Evolutionary conservation across 30 jellyfish, hydroid and myxozoan genomes (phyloP).

Genomic region (Rhopilema esculentum): DNA sequence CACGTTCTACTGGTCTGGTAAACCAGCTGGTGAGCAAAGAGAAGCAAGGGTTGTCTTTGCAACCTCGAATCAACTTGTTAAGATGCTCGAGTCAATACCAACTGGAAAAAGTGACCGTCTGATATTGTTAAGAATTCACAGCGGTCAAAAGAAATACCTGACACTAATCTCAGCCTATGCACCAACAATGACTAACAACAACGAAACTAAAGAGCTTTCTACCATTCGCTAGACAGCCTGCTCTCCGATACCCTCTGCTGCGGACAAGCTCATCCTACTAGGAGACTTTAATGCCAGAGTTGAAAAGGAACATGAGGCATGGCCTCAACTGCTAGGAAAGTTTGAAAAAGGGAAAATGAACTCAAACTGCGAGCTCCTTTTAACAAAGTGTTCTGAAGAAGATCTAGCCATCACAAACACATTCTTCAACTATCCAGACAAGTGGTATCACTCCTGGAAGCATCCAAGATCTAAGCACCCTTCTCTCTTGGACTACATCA

Average conservation of each 20-base stretch:
- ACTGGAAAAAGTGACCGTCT: not conserved
- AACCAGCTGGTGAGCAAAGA: not conserved
- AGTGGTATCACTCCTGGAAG: not conserved
- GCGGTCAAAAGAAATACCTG: not conserved
- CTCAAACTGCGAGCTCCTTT: not conserved
- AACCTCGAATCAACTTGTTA: not conserved
- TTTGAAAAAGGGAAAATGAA: not conserved
- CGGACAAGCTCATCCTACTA: slow-evolving; percentile 4
- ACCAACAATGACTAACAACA: slow-evolving; percentile 35
- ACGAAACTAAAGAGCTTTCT: not conserved
- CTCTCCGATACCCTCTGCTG: not conserved
- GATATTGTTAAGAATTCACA: slow-evolving; percentile 33
- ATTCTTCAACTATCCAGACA: not conserved
- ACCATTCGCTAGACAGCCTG: not conserved
- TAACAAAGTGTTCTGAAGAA: not conserved
- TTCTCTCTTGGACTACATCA: not conserved
- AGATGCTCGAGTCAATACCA: not conserved
- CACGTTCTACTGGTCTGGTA: slow-evolving; percentile 17
- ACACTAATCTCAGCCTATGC: slow-evolving; percentile 41
- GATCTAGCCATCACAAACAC: not conserved
- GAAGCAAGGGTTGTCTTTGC: not conserved
- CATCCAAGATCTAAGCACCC: not conserved
- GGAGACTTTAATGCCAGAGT: slow-evolving; percentile 31
- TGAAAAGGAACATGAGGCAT: not conserved
- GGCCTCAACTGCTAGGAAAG: not conserved